These are phyloP conservation scores for Crotalus tigris DNA, from an alignment of 2,113 vertebrate genomes.

Conservation along the genomic window DNA sequence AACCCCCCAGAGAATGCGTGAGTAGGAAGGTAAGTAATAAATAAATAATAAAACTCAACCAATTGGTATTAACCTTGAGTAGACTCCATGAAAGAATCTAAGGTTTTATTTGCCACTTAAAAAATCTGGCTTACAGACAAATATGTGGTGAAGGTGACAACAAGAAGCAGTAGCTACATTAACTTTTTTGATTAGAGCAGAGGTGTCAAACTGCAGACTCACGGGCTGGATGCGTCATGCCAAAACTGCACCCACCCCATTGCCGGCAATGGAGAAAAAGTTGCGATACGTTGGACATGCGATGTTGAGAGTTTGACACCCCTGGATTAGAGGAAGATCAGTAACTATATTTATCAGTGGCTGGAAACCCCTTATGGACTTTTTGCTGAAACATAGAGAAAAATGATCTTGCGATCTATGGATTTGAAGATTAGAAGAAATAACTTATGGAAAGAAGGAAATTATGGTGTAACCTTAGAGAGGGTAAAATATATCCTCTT, in stretches of 20 bases:
- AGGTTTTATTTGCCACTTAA: neutral
- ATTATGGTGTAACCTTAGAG: neutral
- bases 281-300: too few relatives aligned
- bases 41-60: neutral
- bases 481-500: neutral
- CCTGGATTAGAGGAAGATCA: neutral
- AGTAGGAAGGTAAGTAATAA: neutral
- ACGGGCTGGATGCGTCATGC: too few relatives aligned
- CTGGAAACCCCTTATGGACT: neutral
- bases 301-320: too few relatives aligned
- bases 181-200: neutral
- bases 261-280: too few relatives aligned
- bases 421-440: neutral
- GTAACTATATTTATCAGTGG: neutral
- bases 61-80: neutral
- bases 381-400: neutral
- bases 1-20: neutral
- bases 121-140: neutral
- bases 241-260: too few relatives aligned
- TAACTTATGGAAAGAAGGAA: neutral
- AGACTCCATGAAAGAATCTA: neutral
- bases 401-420: neutral
- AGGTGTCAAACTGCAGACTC: too few relatives aligned
- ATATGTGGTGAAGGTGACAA: neutral
- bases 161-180: neutral